phyloP scores from a whole-genome alignment of 2,888 invertebrate genomes.

The Metellina segmentata region DNA sequence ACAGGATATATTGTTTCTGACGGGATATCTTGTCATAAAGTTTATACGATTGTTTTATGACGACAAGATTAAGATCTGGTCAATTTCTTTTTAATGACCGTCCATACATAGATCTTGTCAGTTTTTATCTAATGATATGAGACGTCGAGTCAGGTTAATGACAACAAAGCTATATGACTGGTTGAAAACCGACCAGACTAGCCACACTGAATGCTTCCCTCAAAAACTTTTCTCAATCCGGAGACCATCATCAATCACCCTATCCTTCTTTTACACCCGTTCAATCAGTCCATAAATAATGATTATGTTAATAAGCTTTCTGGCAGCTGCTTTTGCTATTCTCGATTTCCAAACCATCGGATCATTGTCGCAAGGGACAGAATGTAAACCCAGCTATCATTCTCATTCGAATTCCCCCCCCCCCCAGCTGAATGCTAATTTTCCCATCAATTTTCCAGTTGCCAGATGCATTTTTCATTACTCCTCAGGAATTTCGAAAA shows the following conservation, averaged over 20 bases:
- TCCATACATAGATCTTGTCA: no score
- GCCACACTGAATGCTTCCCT: no score
- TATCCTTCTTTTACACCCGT: neutral
- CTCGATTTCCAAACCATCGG: neutral
- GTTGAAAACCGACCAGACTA: no score
- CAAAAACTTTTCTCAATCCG: no score
- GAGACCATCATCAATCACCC: neutral
- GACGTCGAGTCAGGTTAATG: no score
- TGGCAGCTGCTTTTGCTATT: neutral
- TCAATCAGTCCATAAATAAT: neutral
- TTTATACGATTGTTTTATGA: no score
- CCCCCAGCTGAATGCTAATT: neutral
- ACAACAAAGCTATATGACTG: no score
- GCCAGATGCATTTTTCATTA: neutral
- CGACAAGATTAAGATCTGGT: no score
- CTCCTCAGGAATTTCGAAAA: neutral
- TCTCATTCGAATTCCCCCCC: neutral
- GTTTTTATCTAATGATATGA: no score
- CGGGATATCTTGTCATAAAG: no score
- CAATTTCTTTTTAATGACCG: no score
- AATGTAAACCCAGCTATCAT: neutral
- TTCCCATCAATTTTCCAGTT: neutral
- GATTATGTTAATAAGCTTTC: neutral
- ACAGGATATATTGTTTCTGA: no score
- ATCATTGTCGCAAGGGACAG: neutral